These are phyloP conservation scores for Apamea monoglypha DNA, from an alignment of 2,888 invertebrate species.

Conservation along the genomic window DNA sequence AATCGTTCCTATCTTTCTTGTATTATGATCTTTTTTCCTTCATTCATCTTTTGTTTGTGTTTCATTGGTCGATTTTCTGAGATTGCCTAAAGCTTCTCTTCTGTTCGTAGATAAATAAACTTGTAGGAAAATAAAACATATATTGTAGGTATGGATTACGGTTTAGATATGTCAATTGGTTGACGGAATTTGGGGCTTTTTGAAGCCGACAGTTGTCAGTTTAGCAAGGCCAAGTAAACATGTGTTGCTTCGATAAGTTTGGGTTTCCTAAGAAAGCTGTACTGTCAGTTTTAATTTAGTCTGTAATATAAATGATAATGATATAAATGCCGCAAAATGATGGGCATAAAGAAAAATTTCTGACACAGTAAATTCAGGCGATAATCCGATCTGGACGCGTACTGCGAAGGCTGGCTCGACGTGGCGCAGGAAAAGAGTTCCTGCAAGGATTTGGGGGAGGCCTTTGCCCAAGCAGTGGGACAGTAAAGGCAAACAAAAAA, in stretches of 20 bases:
- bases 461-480: too few relatives aligned
- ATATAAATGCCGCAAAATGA: not conserved
- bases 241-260: not conserved
- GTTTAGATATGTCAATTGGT: not conserved
- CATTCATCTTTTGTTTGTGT: slow-evolving; percentile 48
- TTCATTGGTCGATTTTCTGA: slow-evolving; percentile 35
- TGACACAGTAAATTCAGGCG: not conserved
- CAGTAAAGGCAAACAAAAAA: too few relatives aligned
- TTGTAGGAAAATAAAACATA: slow-evolving; percentile 16
- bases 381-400: too few relatives aligned
- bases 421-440: too few relatives aligned
- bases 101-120: slow-evolving; percentile 33
- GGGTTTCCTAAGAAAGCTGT: not conserved
- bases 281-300: too few relatives aligned
- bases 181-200: not conserved
- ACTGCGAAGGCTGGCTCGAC: too few relatives aligned
- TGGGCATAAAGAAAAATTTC: not conserved
- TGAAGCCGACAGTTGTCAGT: not conserved
- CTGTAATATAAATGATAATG: too few relatives aligned
- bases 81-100: slow-evolving; percentile 35
- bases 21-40: slow-evolving; percentile 38
- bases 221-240: not conserved
- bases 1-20: slow-evolving; percentile 29
- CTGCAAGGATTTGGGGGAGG: too few relatives aligned
- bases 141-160: slow-evolving; percentile 2